These are phyloP conservation scores for Styela clava DNA, from an alignment of 23 tunicate genomes.

Conservation along the genomic window DNA sequence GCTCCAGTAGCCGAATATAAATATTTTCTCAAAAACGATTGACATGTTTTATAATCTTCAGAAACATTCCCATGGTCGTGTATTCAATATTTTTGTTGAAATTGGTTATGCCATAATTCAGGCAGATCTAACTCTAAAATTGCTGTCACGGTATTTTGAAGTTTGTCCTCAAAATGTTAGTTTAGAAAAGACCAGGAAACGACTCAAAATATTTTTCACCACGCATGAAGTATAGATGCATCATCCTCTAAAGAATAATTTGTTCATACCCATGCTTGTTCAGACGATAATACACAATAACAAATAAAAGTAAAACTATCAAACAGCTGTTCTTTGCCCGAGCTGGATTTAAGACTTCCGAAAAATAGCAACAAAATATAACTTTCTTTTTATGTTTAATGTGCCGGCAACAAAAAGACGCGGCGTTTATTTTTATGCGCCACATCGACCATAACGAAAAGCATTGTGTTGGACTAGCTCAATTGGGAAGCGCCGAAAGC, in stretches of 20 bases:
- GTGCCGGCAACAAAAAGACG: background rate
- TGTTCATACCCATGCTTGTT: too few species aligned
- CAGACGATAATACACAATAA: too few species aligned
- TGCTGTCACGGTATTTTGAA: background rate
- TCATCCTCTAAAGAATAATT: too few species aligned
- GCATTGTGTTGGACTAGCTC: background rate
- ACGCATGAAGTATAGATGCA: too few species aligned
- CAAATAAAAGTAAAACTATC: background rate
- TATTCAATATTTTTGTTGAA: background rate
- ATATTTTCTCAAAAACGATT: too few species aligned
- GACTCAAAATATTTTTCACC: too few species aligned
- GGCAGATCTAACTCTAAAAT: background rate
- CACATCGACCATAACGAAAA: background rate
- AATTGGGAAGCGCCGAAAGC: background rate
- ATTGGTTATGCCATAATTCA: background rate
- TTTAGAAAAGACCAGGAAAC: too few species aligned
- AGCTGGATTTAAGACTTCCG: background rate
- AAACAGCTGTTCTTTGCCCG: background rate
- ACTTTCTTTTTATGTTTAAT: background rate
- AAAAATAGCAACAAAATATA: background rate
- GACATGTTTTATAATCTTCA: too few species aligned
- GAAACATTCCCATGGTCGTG: too few species aligned
- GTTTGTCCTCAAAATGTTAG: background rate
- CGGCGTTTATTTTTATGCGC: background rate
- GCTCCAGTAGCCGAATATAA: too few species aligned